Evolutionary conservation across 2,113 vertebrate species (phyloP).

Genomic region (Xiphorhynchus elegans): DNA sequence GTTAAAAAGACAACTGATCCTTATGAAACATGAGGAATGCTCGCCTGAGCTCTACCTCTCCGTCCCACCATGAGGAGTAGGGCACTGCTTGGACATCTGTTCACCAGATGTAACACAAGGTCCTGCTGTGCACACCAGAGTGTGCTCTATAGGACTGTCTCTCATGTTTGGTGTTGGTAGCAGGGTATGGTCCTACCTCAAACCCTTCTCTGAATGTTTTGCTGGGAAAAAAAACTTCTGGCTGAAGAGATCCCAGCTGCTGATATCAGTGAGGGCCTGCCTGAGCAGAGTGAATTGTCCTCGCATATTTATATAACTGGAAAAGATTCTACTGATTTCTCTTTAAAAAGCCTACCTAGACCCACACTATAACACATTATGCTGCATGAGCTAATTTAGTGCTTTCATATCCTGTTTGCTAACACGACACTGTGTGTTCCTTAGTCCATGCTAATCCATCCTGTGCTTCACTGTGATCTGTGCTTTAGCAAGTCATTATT

Average conservation of each 20-base stretch:
- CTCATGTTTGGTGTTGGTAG: neutral
- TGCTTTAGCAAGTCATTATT: neutral
- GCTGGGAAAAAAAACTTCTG: neutral
- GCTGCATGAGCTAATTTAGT: neutral
- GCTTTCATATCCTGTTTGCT: neutral
- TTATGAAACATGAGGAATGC: fast-evolving
- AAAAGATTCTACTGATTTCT: neutral
- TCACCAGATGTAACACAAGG: too few species aligned
- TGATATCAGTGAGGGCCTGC: neutral
- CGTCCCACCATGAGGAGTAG: neutral
- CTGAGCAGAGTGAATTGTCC: neutral
- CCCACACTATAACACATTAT: neutral
- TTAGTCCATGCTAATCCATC: neutral
- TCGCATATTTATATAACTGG: neutral
- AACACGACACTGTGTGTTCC: neutral
- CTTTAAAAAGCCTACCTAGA: neutral
- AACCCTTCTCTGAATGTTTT: neutral
- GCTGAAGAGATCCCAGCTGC: neutral
- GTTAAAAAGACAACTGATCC: neutral
- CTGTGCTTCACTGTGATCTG: neutral
- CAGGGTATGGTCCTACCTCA: neutral
- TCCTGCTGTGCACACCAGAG: neutral
- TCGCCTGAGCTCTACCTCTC: neutral
- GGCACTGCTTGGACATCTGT: neutral
- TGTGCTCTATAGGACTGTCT: too few species aligned